A percentile compares a stretch with the other conserved stretches of the same genome.
phyloP scores from a whole-genome alignment of 2,888 invertebrate species.

The Ennomos quercinarius region DNA sequence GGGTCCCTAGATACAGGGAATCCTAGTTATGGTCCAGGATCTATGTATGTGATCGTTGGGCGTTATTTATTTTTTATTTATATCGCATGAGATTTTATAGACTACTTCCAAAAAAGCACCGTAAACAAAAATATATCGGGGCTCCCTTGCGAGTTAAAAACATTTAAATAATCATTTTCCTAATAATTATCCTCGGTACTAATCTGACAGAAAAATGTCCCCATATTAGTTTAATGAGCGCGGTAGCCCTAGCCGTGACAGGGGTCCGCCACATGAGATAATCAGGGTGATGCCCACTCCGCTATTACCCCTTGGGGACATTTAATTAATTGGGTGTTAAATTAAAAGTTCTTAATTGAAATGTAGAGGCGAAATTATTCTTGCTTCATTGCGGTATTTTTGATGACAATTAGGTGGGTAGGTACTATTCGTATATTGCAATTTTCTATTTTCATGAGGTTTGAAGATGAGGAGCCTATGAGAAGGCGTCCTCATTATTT shows the following conservation, averaged over 20 bases:
- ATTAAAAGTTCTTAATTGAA: slow-evolving; percentile 39
- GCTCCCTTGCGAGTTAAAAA: too few species aligned
- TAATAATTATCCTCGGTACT: slow-evolving; percentile 33
- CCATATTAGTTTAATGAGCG: slow-evolving; percentile 42
- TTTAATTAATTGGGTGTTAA: slow-evolving; percentile 40
- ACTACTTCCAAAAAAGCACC: too few species aligned
- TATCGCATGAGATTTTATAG: too few species aligned
- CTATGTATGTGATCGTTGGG: too few species aligned
- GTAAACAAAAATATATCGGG: too few species aligned
- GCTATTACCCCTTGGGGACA: slow-evolving; percentile 35
- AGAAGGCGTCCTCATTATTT: too few species aligned
- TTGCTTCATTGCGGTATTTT: not conserved
- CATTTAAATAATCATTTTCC: not conserved
- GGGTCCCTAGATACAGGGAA: too few species aligned
- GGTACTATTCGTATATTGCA: too few species aligned
- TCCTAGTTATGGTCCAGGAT: too few species aligned
- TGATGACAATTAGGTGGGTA: not conserved
- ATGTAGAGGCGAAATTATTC: slow-evolving; percentile 20
- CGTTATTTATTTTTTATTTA: too few species aligned
- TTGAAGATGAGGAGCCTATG: too few species aligned
- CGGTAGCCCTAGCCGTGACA: slow-evolving; percentile 36
- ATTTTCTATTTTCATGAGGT: too few species aligned
- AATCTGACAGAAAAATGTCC: slow-evolving; percentile 37
- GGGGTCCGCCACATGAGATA: slow-evolving; percentile 39
- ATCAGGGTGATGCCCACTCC: slow-evolving; percentile 38